These are phyloP conservation scores for Ploceus nigricollis DNA, from an alignment of 2,113 vertebrate genomes.

Conservation along the genomic window DNA sequence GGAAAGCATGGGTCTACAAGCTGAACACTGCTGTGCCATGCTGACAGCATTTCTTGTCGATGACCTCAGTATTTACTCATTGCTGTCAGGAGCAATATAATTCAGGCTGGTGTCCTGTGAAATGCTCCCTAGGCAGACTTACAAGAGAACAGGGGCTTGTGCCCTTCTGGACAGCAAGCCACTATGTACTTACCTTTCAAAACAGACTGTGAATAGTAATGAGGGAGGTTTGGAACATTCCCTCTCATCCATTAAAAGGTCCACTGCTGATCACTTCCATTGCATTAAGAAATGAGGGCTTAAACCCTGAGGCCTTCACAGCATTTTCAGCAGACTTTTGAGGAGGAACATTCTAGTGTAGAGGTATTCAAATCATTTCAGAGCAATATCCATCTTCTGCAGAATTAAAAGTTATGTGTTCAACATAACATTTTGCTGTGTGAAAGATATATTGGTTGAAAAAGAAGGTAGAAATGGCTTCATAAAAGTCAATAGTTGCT, in stretches of 20 bases:
- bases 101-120: not conserved
- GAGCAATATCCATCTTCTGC: not conserved
- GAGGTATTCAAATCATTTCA: not conserved
- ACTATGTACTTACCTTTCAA: not conserved
- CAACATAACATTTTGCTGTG: not conserved
- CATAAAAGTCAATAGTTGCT: not conserved
- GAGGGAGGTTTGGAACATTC: not conserved
- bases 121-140: not conserved
- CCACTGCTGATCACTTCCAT: not conserved
- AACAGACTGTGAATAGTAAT: not conserved
- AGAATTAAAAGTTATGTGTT: not conserved
- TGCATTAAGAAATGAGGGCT: not conserved
- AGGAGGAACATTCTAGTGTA: not conserved
- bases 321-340: not conserved
- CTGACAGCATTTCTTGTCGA: not conserved
- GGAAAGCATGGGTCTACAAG: not conserved
- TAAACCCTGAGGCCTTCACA: not conserved
- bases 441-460: not conserved
- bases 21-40: not conserved
- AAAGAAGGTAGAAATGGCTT: not conserved
- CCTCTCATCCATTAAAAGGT: not conserved
- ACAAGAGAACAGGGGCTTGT: not conserved
- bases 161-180: not conserved
- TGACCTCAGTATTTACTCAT: constrained; percentile 8
- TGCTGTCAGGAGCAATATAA: not conserved